Evolutionary conservation across 2,797 vertebrate species (phyloP), one percentile per base, ranked within the genome.

Genomic region (Pipistrellus pygmaeus): DNA sequence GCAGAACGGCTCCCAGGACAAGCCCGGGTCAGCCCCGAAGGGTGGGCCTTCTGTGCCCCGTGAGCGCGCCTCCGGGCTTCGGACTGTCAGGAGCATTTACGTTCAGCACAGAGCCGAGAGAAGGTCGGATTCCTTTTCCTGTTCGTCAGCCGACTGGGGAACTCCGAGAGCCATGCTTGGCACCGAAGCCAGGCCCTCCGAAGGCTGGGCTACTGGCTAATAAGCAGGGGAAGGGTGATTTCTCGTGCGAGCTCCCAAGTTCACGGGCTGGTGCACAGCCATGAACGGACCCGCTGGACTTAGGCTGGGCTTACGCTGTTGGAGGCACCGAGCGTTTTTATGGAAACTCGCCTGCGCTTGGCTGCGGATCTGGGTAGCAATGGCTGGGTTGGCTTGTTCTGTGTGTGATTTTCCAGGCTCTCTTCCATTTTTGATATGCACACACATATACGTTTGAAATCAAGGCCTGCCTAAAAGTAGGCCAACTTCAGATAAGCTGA

Each of bases 401-500:
- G 23, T 73, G 51, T n/a, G 30, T 41, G 23, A 25, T 77, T 53
- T 57, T 48, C 66, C 60, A 80, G 51, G 12, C 0, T 77, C 96
- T 95, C 95, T 95, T 82, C 48, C n/a, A 1, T 68, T 20, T 76
- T 23, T n/a, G 5, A 55, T 53, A 51, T 44, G 27, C 66, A 14
- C 20, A 21, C 2, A 32, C 10, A 78, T 12, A 27, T 18, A 35
- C 17, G 35, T 80, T 66, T n/a, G n/a, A 66, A 51, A 97, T 97
- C 97, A 97, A 97, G 96, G 93, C 86, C 88, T 95, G 95, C 85
- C 85, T 95, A 95, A 97, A 98, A 97, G 93, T 95, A 93, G 96
- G 97, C 92, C 97, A 88, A 88, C 96, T 97, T 98, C 92, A 90
- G 96, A 96, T 98, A 97, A 93, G 95, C 96, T 89, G 96, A 97